A percentile compares a stretch with the other conserved stretches of the same genome.
Conservation (phyloP, 1,140 invertebrate genomes). For the Melanaphis sacchari region DNA sequence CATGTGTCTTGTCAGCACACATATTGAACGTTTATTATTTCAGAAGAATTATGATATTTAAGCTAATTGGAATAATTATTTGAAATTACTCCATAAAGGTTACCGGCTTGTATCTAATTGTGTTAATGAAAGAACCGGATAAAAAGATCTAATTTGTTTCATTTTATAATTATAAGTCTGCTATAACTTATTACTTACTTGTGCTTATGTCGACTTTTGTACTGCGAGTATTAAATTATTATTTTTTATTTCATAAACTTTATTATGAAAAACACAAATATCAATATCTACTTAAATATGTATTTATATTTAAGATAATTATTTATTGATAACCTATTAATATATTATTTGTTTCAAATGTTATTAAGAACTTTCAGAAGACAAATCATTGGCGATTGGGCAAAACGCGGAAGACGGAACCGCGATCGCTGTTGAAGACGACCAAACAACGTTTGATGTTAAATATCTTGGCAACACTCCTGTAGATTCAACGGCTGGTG, state of each 20-base stretch:
- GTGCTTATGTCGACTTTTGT: background rate
- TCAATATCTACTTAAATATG: background rate
- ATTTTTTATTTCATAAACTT: background rate
- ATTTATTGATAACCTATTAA: background rate
- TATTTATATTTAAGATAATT: background rate
- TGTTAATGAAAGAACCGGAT: background rate
- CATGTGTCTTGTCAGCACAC: background rate
- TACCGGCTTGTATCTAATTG: background rate
- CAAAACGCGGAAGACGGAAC: slow-evolving; percentile 34
- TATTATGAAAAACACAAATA: background rate
- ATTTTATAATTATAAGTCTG: background rate
- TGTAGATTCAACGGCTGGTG: background rate
- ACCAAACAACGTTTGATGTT: slow-evolving; percentile 38
- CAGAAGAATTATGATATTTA: background rate
- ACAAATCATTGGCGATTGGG: slow-evolving; percentile 40
- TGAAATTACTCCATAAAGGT: background rate
- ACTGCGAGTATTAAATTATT: background rate
- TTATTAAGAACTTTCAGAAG: slow-evolving; percentile 47
- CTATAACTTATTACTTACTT: background rate
- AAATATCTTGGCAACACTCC: slow-evolving; percentile 43
- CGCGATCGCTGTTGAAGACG: slow-evolving; percentile 21
- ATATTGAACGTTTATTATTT: background rate
- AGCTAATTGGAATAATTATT: background rate
- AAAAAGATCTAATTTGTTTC: background rate
- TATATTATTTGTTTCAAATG: background rate